phyloP scores from a whole-genome alignment of 2,797 vertebrate species.

The Notolabrus celidotus region DNA sequence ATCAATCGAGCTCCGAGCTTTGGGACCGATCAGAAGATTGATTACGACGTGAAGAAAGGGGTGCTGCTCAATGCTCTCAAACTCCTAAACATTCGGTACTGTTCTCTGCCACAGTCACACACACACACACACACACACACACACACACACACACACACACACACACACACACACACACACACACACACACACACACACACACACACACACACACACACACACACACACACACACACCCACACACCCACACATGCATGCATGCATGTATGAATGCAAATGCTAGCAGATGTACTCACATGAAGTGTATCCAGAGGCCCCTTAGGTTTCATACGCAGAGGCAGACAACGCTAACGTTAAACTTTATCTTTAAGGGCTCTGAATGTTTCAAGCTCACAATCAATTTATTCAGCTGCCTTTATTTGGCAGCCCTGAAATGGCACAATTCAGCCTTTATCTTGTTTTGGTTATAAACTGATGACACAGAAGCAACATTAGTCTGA shows the following conservation, averaged over 20 bases:
- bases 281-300: slow-evolving; percentile 14
- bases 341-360: slow-evolving; percentile 44
- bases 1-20: slow-evolving; percentile 99
- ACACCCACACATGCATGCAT: background rate
- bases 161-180: too few relatives aligned
- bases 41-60: slow-evolving; percentile 97
- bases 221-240: slow-evolving; percentile 18
- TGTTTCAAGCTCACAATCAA: slow-evolving; percentile 61
- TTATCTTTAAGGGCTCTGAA: slow-evolving; percentile 55
- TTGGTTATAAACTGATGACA: slow-evolving; percentile 47
- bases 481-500: slow-evolving; percentile 39
- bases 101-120: slow-evolving; percentile 19
- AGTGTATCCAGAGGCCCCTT: slow-evolving; percentile 55
- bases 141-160: too few relatives aligned
- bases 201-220: background rate
- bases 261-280: background rate
- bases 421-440: slow-evolving; percentile 35
- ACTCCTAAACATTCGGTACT: slow-evolving; percentile 96
- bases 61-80: slow-evolving; percentile 94
- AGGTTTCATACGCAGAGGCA: slow-evolving; percentile 47
- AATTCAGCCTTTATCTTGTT: slow-evolving; percentile 40
- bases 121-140: slow-evolving; percentile 15
- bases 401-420: slow-evolving; percentile 36
- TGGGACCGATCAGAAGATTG: slow-evolving; percentile 99
- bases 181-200: background rate